Conservation (phyloP, 2,888 invertebrate species). For the Drosophila mimetica region DNA sequence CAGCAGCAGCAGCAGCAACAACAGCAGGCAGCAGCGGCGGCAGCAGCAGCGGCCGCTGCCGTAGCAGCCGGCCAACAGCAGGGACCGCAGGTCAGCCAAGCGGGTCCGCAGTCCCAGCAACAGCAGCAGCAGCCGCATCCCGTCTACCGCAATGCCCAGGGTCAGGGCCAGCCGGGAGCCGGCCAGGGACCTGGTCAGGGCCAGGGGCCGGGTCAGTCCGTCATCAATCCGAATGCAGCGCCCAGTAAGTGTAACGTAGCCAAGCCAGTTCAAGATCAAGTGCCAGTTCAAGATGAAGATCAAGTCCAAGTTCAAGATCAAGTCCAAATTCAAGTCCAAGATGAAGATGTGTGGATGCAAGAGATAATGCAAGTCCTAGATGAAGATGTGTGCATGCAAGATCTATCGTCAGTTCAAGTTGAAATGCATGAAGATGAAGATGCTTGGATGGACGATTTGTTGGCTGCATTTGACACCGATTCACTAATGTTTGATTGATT, state of each 20-base stretch:
- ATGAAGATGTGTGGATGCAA: too few relatives aligned
- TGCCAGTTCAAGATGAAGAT: too few relatives aligned
- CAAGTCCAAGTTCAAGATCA: too few relatives aligned
- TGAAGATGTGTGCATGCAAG: too few relatives aligned
- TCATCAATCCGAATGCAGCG: slow-evolving; percentile 55
- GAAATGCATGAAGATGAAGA: background rate
- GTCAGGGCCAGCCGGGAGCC: slow-evolving; percentile 64
- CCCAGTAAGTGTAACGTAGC: slow-evolving; percentile 74
- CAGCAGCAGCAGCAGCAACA: slow-evolving; percentile 38
- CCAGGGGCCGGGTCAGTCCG: slow-evolving; percentile 55
- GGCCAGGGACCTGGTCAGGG: slow-evolving; percentile 62
- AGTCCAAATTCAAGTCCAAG: too few relatives aligned
- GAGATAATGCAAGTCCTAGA: too few relatives aligned
- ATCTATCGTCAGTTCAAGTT: too few relatives aligned
- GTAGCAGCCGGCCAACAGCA: slow-evolving; percentile 49
- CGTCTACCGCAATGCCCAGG: slow-evolving; percentile 71
- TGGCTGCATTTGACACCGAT: background rate
- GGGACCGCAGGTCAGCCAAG: slow-evolving; percentile 63
- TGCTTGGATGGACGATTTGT: background rate
- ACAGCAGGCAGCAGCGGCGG: slow-evolving; percentile 40
- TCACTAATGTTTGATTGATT: background rate
- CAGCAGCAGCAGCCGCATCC: slow-evolving; percentile 63
- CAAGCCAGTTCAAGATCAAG: background rate
- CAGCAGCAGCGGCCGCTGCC: slow-evolving; percentile 44
- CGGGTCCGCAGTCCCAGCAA: slow-evolving; percentile 62